Percentiles rank a stretch among this genome's conserved stretches.
These are phyloP conservation scores for Papilio aristodemus DNA, from an alignment of 1,140 invertebrate species.

Conservation along the genomic window DNA sequence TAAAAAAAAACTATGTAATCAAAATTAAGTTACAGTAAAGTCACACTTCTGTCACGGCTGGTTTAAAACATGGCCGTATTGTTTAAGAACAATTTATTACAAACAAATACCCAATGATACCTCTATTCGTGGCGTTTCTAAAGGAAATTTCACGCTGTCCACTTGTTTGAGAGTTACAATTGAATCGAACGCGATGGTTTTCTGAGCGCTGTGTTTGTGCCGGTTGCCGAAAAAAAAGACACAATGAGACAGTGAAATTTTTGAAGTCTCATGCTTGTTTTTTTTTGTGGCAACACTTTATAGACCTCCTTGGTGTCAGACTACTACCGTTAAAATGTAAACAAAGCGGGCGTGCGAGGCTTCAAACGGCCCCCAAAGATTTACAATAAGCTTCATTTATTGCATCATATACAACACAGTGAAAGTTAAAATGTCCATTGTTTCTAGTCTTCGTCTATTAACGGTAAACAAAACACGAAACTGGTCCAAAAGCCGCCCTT, in stretches of 20 bases:
- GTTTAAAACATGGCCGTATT: slow-evolving; percentile 64
- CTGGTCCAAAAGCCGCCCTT: slow-evolving; percentile 47
- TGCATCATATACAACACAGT: slow-evolving; percentile 72
- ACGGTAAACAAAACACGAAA: slow-evolving; percentile 65
- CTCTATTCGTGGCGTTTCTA: slow-evolving; percentile 61
- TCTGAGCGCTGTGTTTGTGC: slow-evolving; percentile 50
- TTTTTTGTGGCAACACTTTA: slow-evolving; percentile 61
- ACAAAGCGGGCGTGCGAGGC: slow-evolving; percentile 56
- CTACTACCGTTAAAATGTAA: slow-evolving; percentile 73
- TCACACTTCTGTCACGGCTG: slow-evolving; percentile 30
- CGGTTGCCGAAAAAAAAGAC: slow-evolving; percentile 42
- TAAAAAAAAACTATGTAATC: not conserved
- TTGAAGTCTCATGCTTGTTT: slow-evolving; percentile 62
- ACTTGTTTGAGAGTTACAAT: slow-evolving; percentile 58
- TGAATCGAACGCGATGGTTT: slow-evolving; percentile 48
- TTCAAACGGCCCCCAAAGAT: slow-evolving; percentile 44
- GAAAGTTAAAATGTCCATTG: slow-evolving; percentile 66
- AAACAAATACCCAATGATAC: slow-evolving; percentile 72
- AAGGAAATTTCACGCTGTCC: slow-evolving; percentile 66
- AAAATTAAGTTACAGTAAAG: slow-evolving; percentile 11
- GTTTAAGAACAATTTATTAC: slow-evolving; percentile 70
- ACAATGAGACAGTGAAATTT: slow-evolving; percentile 60
- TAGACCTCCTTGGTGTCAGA: slow-evolving; percentile 56
- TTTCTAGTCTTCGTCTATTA: slow-evolving; percentile 54
- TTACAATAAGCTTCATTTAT: slow-evolving; percentile 62